Evolutionary conservation across 2,888 invertebrate genomes (phyloP).

Genomic region (Liodrosophila aerea): DNA sequence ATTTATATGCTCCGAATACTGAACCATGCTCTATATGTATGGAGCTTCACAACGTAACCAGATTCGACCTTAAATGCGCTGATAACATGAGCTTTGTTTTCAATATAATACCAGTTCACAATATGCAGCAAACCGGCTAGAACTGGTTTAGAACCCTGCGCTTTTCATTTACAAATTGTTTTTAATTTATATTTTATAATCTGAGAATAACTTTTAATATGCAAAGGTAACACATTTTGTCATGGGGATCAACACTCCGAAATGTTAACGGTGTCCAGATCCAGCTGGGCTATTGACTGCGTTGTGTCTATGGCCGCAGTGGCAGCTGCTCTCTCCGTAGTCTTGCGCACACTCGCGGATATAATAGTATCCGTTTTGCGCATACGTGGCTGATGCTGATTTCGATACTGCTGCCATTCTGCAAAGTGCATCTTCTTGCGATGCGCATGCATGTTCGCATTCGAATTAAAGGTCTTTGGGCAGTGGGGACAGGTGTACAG

Average conservation of each 20-base stretch:
- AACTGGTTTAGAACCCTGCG: conserved; percentile 41
- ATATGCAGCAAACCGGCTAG: conserved; percentile 41
- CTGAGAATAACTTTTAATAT: conserved; percentile 8
- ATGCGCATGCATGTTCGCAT: conserved; percentile 79
- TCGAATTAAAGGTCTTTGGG: conserved; percentile 78
- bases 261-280: background rate
- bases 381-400: conserved; percentile 29
- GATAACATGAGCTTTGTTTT: conserved; percentile 60
- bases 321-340: conserved; percentile 40
- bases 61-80: conserved; percentile 68
- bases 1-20: conserved; percentile 46
- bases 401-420: conserved; percentile 76
- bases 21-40: conserved; percentile 60
- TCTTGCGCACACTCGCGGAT: conserved; percentile 56
- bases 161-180: conserved; percentile 58
- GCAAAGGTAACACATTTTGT: conserved; percentile 7
- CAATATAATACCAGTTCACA: conserved; percentile 52
- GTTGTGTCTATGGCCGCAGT: background rate
- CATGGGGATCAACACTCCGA: conserved; percentile 19
- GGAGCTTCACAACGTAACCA: conserved; percentile 40
- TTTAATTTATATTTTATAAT: conserved; percentile 40
- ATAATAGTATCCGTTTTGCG: conserved; percentile 55
- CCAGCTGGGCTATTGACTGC: background rate
- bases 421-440: conserved; percentile 79
- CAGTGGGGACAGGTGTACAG: conserved; percentile 79